Percentiles rank a stretch among this genome's conserved stretches.
phyloP scores from a whole-genome alignment of 2,888 invertebrate genomes.

The Hirtodrosophila confusa region DNA sequence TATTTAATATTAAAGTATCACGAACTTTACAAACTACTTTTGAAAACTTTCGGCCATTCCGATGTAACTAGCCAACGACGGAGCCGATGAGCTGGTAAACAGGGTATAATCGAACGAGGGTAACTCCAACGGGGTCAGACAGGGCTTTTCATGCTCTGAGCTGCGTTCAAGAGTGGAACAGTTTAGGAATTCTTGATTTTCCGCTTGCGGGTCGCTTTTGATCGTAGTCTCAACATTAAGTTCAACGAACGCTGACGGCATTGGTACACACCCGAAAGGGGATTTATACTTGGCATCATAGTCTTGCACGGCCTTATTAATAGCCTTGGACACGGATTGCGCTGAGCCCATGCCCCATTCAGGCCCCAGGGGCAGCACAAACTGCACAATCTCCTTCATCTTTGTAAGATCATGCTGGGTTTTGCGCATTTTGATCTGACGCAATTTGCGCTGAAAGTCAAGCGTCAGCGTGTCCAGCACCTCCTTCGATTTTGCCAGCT shows the following conservation, averaged over 20 bases:
- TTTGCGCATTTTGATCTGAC: conserved; percentile 81
- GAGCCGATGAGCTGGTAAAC: conserved; percentile 68
- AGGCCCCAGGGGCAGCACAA: conserved; percentile 55
- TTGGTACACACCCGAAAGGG: conserved; percentile 17
- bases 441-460: conserved; percentile 80
- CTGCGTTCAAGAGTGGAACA: conserved; percentile 21
- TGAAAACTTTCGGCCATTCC: conserved; percentile 66
- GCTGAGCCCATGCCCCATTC: conserved; percentile 67
- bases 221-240: conserved; percentile 48
- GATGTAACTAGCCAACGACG: conserved; percentile 59
- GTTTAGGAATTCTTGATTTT: conserved; percentile 34
- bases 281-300: conserved; percentile 79
- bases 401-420: conserved; percentile 79
- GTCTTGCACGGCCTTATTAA: conserved; percentile 81
- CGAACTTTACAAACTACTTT: conserved; percentile 46
- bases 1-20: conserved; percentile 24
- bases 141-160: conserved; percentile 71
- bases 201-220: conserved; percentile 39
- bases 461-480: conserved; percentile 80
- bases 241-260: conserved; percentile 38
- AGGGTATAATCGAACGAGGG: conserved; percentile 80
- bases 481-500: conserved; percentile 76
- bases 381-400: conserved; percentile 67
- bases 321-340: conserved; percentile 80
- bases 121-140: conserved; percentile 81